A percentile compares a stretch with the other conserved stretches of the same genome.
Conservation (phyloP, 2,888 invertebrate species). For the Taphrorychus bicolor region DNA sequence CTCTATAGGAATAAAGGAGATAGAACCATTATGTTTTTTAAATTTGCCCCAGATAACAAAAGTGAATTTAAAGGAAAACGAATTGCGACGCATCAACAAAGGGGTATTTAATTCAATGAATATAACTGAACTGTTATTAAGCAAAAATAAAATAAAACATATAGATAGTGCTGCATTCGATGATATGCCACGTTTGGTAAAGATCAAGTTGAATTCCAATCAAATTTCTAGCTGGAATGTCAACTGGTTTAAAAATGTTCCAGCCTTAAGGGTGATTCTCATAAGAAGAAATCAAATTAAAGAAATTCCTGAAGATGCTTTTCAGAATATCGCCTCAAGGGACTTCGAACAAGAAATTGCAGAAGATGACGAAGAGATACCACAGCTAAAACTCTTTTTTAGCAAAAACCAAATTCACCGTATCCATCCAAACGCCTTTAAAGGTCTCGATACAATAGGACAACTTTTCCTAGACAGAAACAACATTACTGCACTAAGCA, state of each 20-base stretch:
- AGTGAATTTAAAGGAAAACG: constrained; percentile 44
- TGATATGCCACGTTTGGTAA: constrained; percentile 48
- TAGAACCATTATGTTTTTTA: constrained; percentile 42
- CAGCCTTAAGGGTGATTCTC: constrained; percentile 49
- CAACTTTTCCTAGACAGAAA: constrained; percentile 50
- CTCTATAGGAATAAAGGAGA: constrained; percentile 26
- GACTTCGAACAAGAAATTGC: background rate
- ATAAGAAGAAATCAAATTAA: constrained; percentile 51
- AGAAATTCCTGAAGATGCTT: constrained; percentile 49
- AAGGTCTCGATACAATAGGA: constrained; percentile 42
- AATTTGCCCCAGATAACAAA: constrained; percentile 41
- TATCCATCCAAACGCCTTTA: constrained; percentile 44
- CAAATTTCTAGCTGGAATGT: constrained; percentile 49
- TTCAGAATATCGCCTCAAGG: constrained; percentile 46
- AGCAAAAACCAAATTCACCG: constrained; percentile 48
- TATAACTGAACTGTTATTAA: constrained; percentile 41
- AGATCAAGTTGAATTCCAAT: constrained; percentile 53
- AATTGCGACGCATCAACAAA: constrained; percentile 36
- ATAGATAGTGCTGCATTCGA: constrained; percentile 47
- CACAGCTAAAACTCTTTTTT: constrained; percentile 44
- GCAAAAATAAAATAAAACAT: constrained; percentile 44
- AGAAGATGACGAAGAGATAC: background rate
- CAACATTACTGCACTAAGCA: constrained; percentile 42
- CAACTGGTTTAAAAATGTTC: constrained; percentile 54
- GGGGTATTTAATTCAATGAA: constrained; percentile 45